Percentiles rank a stretch among this genome's conserved stretches.
Conservation (phyloP, 92 coral and sea anemone genomes). For the Bergia puertoricense region DNA sequence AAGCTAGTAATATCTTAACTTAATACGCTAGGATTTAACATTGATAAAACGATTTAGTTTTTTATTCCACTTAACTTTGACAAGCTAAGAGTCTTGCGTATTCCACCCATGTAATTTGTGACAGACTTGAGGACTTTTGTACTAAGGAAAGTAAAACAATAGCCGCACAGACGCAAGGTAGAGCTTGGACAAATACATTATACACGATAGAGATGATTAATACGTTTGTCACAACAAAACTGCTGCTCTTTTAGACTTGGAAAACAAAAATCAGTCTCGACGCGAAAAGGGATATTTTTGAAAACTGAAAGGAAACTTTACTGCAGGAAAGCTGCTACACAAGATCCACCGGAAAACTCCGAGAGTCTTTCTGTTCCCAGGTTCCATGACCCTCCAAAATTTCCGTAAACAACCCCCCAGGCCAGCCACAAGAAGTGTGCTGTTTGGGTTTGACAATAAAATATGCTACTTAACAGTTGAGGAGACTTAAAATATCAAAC, state of each 20-base stretch:
- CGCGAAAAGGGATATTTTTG: too few relatives aligned
- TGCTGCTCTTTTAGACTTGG: too few relatives aligned
- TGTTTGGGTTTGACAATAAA: background rate
- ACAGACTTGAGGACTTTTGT: background rate
- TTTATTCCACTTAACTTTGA: background rate
- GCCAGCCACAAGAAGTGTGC: background rate
- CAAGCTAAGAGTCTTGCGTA: background rate
- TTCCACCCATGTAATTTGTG: background rate
- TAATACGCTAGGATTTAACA: background rate
- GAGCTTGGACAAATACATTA: too few relatives aligned
- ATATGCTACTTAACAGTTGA: background rate
- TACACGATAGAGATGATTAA: too few relatives aligned
- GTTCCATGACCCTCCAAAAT: background rate
- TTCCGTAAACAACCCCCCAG: background rate
- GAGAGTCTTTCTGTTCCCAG: background rate
- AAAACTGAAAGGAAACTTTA: background rate
- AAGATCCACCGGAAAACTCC: constrained; percentile 6
- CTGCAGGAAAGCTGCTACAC: background rate
- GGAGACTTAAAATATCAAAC: background rate
- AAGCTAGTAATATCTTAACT: too few relatives aligned
- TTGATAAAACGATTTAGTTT: background rate
- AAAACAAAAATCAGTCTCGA: too few relatives aligned
- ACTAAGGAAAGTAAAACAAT: too few relatives aligned
- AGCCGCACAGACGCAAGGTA: too few relatives aligned
- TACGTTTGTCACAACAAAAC: too few relatives aligned